phyloP scores from a whole-genome alignment of 2,797 vertebrate species.

The Tragelaphus eurycerus region DNA sequence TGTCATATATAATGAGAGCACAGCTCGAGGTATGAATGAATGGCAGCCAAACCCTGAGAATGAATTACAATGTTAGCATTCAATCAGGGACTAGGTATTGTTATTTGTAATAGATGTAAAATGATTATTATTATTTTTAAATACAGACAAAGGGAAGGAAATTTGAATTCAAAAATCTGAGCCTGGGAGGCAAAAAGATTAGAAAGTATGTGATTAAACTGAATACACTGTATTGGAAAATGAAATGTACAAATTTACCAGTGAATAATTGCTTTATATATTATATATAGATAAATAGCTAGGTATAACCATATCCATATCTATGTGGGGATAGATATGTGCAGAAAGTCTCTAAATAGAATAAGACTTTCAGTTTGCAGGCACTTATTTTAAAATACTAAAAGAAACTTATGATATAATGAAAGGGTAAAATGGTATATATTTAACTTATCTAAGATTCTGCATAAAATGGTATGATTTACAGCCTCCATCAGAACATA shows the following conservation, averaged over 20 bases:
- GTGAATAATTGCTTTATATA: slow-evolving; percentile 73
- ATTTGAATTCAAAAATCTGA: slow-evolving; percentile 85
- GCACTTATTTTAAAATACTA: slow-evolving; percentile 60
- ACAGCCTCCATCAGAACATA: slow-evolving; percentile 1
- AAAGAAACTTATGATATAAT: slow-evolving; percentile 52
- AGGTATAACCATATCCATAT: slow-evolving; percentile 62
- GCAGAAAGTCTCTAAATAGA: slow-evolving; percentile 48
- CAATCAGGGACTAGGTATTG: slow-evolving; percentile 84
- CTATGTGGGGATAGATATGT: slow-evolving; percentile 37
- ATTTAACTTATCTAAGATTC: slow-evolving; percentile 52
- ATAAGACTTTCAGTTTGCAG: slow-evolving; percentile 47
- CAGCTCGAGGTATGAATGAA: slow-evolving; percentile 84
- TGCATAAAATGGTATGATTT: slow-evolving; percentile 40
- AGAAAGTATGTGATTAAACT: slow-evolving; percentile 84
- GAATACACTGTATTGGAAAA: slow-evolving; percentile 81
- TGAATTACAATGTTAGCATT: slow-evolving; percentile 86
- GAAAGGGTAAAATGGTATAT: slow-evolving; percentile 24
- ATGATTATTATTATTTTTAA: slow-evolving; percentile 90
- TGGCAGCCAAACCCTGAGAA: slow-evolving; percentile 83
- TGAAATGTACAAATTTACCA: slow-evolving; percentile 83
- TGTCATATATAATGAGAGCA: slow-evolving; percentile 87
- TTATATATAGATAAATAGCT: slow-evolving; percentile 69
- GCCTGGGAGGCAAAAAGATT: slow-evolving; percentile 82
- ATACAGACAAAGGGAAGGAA: slow-evolving; percentile 87
- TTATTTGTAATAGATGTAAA: slow-evolving; percentile 89